These are phyloP conservation scores for Venusia cambrica DNA, from an alignment of 2,888 invertebrate genomes.

Conservation along the genomic window DNA sequence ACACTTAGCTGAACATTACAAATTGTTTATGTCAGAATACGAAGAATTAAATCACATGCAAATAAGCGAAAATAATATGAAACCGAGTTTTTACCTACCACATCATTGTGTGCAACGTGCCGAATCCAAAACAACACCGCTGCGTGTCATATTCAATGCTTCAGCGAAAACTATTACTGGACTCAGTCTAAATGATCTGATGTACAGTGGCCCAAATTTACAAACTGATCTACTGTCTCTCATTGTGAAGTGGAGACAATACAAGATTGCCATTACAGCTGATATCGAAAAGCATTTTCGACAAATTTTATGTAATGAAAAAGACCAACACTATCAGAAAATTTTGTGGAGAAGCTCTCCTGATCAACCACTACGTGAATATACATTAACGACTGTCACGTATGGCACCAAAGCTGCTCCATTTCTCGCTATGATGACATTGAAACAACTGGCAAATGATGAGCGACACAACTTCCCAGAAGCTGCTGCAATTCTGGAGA, in stretches of 20 bases:
- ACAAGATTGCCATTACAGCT: constrained; percentile 25
- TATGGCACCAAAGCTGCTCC: too few species aligned
- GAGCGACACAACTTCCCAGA: constrained; percentile 5
- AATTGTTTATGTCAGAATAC: constrained; percentile 7
- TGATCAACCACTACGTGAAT: constrained; percentile 15
- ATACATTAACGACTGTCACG: too few species aligned
- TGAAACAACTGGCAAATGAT: constrained; percentile 21
- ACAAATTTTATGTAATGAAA: constrained; percentile 17
- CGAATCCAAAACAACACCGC: constrained; percentile 24
- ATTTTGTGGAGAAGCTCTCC: constrained; percentile 28
- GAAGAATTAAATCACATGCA: constrained; percentile 8
- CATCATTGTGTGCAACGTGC: constrained; percentile 25
- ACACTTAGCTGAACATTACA: constrained; percentile 1
- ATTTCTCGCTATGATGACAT: constrained; percentile 32
- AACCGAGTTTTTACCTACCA: constrained; percentile 16
- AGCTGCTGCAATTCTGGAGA: constrained; percentile 10
- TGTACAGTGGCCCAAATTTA: constrained; percentile 26
- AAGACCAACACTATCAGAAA: constrained; percentile 26
- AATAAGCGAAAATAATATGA: constrained; percentile 2
- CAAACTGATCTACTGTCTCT: constrained; percentile 21
- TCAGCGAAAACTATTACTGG: constrained; percentile 23
- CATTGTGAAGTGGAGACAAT: constrained; percentile 26
- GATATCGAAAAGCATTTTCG: constrained; percentile 32
- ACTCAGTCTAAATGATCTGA: constrained; percentile 29
- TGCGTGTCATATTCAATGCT: constrained; percentile 31